These are phyloP conservation scores for Zhengitettix transpicula DNA, from an alignment of 2,888 invertebrate genomes.

Conservation along the genomic window DNA sequence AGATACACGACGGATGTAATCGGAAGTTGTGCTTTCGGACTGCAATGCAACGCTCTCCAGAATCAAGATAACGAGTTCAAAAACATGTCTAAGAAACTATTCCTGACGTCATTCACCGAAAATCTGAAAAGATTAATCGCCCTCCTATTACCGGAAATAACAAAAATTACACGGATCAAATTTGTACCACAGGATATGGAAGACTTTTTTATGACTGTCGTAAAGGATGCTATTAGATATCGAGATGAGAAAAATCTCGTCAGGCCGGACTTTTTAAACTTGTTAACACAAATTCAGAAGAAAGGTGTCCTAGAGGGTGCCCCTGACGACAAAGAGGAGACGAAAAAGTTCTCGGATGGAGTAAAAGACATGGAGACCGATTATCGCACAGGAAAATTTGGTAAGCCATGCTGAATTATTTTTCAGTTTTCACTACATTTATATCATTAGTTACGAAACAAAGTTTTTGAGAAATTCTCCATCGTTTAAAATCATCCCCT, in stretches of 20 bases:
- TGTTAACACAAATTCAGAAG: constrained; percentile 33
- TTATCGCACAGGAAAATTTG: too few relatives aligned
- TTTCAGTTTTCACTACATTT: too few relatives aligned
- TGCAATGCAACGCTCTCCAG: constrained; percentile 27
- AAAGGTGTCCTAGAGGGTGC: constrained; percentile 19
- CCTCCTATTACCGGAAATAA: too few relatives aligned
- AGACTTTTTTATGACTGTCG: constrained; percentile 27
- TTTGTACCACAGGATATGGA: constrained; percentile 15
- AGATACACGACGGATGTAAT: constrained; percentile 32
- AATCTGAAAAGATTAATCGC: constrained; percentile 20
- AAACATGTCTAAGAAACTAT: constrained; percentile 22
- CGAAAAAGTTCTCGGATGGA: too few relatives aligned
- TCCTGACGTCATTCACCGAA: constrained; percentile 16
- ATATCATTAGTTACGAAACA: too few relatives aligned
- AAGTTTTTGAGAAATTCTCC: too few relatives aligned
- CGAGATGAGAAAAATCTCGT: constrained; percentile 15
- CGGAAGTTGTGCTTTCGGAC: constrained; percentile 30
- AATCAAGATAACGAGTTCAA: constrained; percentile 25
- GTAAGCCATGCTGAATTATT: too few relatives aligned
- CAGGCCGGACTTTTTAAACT: constrained; percentile 34
- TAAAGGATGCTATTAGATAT: constrained; percentile 16
- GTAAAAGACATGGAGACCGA: too few relatives aligned
- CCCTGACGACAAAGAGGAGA: too few relatives aligned
- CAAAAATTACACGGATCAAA: neutral
- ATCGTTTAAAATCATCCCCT: too few relatives aligned